phyloP scores from a whole-genome alignment of 2,888 invertebrate genomes.

The Anarsia innoxiella region DNA sequence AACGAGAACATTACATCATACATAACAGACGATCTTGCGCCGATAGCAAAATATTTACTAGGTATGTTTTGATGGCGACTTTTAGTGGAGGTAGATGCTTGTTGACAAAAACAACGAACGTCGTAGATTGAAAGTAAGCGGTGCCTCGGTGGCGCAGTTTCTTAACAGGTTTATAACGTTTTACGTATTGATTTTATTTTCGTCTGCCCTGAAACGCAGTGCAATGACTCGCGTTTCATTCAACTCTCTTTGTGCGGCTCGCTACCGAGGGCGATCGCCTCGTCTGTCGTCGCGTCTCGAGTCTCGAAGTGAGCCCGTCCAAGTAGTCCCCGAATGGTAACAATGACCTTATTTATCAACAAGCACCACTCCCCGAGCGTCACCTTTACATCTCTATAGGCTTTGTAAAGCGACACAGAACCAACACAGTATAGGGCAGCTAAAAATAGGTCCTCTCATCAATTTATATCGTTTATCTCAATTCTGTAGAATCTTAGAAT shows the following conservation, averaged over 20 bases:
- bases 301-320: no score
- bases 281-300: neutral
- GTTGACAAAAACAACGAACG: conserved; percentile 1
- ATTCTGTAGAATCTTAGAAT: conserved; percentile 42
- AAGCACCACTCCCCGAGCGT: conserved; percentile 32
- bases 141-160: no score
- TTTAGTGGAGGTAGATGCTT: neutral
- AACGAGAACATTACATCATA: conserved; percentile 64
- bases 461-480: conserved; percentile 30
- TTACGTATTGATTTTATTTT: conserved; percentile 2
- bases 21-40: conserved; percentile 52
- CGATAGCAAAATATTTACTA: conserved; percentile 41
- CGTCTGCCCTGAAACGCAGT: neutral
- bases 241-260: conserved; percentile 7
- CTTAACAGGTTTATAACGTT: conserved; percentile 1
- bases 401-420: conserved; percentile 42
- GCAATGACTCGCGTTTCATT: conserved; percentile 9
- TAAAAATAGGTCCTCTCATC: conserved; percentile 31
- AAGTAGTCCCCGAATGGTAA: neutral
- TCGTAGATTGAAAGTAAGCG: neutral
- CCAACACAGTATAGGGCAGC: conserved; percentile 32
- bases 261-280: neutral
- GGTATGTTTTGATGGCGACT: neutral
- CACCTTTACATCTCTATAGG: conserved; percentile 24
- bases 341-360: conserved; percentile 16